Conservation (phyloP, 2,113 vertebrate genomes). For the Eonycteris spelaea region DNA sequence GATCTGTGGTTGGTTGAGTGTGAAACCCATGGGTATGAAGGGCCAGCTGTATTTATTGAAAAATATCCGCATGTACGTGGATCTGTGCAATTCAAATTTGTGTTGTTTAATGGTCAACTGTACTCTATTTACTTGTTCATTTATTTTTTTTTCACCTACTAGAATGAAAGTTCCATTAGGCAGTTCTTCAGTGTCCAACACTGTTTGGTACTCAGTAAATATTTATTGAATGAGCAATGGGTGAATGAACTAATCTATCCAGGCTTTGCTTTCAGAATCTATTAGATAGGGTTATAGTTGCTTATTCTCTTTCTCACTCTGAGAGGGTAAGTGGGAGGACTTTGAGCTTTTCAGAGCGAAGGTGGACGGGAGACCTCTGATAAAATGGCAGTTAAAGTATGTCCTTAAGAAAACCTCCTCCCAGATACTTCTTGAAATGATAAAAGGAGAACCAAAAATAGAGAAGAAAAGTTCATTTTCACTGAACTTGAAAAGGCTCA, state of each 20-base stretch:
- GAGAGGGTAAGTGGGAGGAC: background rate
- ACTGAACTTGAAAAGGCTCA: background rate
- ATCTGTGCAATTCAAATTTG: background rate
- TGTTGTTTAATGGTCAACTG: background rate
- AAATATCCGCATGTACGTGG: background rate
- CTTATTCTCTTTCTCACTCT: background rate
- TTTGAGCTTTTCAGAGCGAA: background rate
- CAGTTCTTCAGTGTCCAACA: background rate
- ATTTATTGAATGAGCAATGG: background rate
- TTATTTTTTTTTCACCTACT: background rate
- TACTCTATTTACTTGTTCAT: background rate
- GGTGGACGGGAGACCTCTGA: background rate
- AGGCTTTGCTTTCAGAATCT: background rate
- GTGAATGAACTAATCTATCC: background rate
- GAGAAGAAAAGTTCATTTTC: background rate
- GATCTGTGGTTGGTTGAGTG: too few relatives aligned
- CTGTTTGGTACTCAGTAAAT: background rate
- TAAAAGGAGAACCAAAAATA: background rate
- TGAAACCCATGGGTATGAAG: too few relatives aligned
- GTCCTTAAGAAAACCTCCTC: background rate
- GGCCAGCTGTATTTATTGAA: background rate
- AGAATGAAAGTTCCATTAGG: background rate
- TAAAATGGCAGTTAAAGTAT: background rate
- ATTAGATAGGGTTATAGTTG: background rate
- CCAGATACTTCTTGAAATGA: background rate